phyloP scores from a whole-genome alignment of 2,113 vertebrate species.

The Coreoperca whiteheadi region DNA sequence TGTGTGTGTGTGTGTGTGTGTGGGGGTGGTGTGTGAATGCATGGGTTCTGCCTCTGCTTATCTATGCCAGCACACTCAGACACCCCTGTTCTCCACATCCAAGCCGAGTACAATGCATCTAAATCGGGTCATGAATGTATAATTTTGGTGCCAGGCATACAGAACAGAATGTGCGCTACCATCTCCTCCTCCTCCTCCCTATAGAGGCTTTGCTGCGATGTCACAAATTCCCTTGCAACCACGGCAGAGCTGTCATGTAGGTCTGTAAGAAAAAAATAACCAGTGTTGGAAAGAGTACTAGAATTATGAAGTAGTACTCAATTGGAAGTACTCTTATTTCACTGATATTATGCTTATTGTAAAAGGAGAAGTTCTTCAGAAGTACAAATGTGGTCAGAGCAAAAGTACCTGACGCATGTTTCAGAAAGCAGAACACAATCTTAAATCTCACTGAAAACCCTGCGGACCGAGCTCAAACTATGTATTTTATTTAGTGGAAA shows the following conservation, averaged over 20 bases:
- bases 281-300: not conserved
- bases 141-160: slow-evolving; percentile 47
- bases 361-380: no score
- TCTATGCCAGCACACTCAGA: slow-evolving; percentile 35
- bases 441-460: not conserved
- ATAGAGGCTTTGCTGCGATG: slow-evolving; percentile 41
- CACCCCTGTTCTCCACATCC: slow-evolving; percentile 47
- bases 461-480: not conserved
- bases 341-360: not conserved
- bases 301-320: not conserved
- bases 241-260: slow-evolving; percentile 15
- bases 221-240: slow-evolving; percentile 57
- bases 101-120: slow-evolving; percentile 50
- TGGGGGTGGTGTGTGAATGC: not conserved
- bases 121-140: slow-evolving; percentile 64
- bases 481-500: not conserved
- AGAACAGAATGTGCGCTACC: slow-evolving; percentile 60
- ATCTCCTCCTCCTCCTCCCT: slow-evolving; percentile 38
- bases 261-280: slow-evolving; percentile 21
- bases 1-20: not conserved
- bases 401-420: not conserved
- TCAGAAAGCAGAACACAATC: not conserved
- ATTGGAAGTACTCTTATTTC: not conserved
- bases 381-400: not conserved
- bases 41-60: slow-evolving; percentile 16